Evolutionary conservation across 2,888 invertebrate species (phyloP).

Genomic region (Harmothoe impar): DNA sequence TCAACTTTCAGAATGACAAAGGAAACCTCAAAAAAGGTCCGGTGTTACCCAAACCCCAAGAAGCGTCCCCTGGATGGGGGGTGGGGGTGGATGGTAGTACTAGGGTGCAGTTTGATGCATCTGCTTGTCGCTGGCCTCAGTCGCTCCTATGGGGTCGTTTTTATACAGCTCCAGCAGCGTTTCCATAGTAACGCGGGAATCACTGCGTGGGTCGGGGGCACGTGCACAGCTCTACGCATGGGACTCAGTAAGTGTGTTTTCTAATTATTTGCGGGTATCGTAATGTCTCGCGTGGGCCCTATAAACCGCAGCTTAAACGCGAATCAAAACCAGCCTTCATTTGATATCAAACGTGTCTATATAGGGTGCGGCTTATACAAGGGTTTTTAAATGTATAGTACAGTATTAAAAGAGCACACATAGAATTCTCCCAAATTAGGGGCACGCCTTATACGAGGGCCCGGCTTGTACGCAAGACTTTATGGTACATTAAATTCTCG

Average conservation of each 20-base stretch:
- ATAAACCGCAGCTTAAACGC: too few species aligned
- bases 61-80: conserved; percentile 85
- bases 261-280: not conserved
- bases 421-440: too few species aligned
- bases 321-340: too few species aligned
- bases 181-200: conserved; percentile 63
- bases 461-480: too few species aligned
- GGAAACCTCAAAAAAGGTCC: too few species aligned
- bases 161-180: conserved; percentile 58
- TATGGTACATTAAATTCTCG: too few species aligned
- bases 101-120: conserved; percentile 74
- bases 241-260: conserved; percentile 60
- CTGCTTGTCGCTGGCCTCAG: conserved; percentile 72
- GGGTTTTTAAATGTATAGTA: too few species aligned
- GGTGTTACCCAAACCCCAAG: conserved; percentile 84
- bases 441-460: too few species aligned
- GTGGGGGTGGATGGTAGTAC: conserved; percentile 77
- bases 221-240: conserved; percentile 61
- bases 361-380: too few species aligned
- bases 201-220: conserved; percentile 67
- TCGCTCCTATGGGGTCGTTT: conserved; percentile 66
- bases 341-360: too few species aligned
- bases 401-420: too few species aligned
- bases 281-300: not conserved
- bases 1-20: too few species aligned